These are phyloP conservation scores for Macrophya annulata DNA, from an alignment of 2,888 invertebrate genomes.

Conservation along the genomic window DNA sequence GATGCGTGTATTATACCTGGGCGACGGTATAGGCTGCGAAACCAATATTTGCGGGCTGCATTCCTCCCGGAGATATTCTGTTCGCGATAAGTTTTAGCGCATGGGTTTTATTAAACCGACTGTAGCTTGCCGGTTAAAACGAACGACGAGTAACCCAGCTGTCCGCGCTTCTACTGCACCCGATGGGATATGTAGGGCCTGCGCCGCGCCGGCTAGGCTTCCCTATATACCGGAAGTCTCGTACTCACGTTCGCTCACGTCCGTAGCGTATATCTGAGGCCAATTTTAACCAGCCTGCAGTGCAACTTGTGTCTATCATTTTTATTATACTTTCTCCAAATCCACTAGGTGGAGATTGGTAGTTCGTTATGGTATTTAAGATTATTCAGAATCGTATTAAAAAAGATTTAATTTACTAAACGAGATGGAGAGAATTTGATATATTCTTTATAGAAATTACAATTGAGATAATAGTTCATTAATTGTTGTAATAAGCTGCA, in stretches of 20 bases:
- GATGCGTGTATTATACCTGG: conserved; percentile 28
- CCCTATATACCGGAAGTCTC: conserved; percentile 31
- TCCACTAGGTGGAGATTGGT: not conserved
- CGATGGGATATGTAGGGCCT: conserved; percentile 22
- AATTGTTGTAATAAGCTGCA: conserved; percentile 20
- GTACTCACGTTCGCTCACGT: conserved; percentile 7
- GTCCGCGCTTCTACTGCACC: conserved; percentile 4
- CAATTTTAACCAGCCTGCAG: conserved; percentile 18
- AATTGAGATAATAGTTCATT: not conserved
- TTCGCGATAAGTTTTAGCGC: conserved; percentile 47
- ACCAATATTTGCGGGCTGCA: conserved; percentile 50
- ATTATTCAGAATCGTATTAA: not conserved
- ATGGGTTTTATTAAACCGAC: conserved; percentile 26
- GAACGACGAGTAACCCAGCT: conserved; percentile 12
- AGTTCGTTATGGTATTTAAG: not conserved
- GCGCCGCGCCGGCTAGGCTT: not conserved
- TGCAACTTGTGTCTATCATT: not conserved
- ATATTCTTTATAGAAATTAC: not conserved
- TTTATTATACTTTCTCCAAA: not conserved
- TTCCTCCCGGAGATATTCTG: conserved; percentile 46
- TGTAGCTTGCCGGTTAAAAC: conserved; percentile 8
- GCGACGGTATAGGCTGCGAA: not conserved
- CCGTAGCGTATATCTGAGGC: not conserved
- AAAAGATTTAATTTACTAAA: not conserved
- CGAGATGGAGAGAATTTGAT: not conserved